Percentiles rank a stretch among this genome's conserved stretches.
These are phyloP conservation scores for Argopecten irradians DNA, from an alignment of 1,140 invertebrate species.

Conservation along the genomic window DNA sequence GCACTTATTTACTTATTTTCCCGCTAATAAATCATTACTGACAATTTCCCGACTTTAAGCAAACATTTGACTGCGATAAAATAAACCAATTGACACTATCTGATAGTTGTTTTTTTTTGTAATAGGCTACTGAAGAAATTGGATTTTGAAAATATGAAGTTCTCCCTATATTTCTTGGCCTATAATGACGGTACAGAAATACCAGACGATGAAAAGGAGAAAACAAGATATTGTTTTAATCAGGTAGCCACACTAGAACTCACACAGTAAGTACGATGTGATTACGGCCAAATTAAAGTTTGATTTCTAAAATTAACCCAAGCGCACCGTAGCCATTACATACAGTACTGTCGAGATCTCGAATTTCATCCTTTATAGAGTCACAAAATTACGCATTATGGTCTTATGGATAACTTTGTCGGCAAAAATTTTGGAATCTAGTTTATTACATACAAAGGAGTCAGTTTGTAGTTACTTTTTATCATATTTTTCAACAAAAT, in stretches of 20 bases:
- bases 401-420: too few relatives aligned
- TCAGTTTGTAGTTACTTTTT: too few relatives aligned
- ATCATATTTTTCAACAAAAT: too few relatives aligned
- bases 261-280: constrained; percentile 85
- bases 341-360: too few relatives aligned
- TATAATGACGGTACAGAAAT: constrained; percentile 88
- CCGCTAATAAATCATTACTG: neutral
- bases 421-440: too few relatives aligned
- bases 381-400: too few relatives aligned
- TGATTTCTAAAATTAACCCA: too few relatives aligned
- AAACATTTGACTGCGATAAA: neutral
- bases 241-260: constrained; percentile 93
- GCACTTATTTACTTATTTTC: neutral
- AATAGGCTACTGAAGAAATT: constrained; percentile 87
- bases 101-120: constrained; percentile 27
- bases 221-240: constrained; percentile 86
- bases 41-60: neutral
- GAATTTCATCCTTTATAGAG: too few relatives aligned
- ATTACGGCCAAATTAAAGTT: too few relatives aligned
- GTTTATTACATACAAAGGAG: too few relatives aligned
- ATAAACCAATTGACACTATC: neutral
- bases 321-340: too few relatives aligned
- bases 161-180: constrained; percentile 95
- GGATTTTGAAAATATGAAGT: constrained; percentile 93
- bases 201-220: constrained; percentile 82